Conservation (phyloP, 2,888 invertebrate species). For the Hipparchia semele region DNA sequence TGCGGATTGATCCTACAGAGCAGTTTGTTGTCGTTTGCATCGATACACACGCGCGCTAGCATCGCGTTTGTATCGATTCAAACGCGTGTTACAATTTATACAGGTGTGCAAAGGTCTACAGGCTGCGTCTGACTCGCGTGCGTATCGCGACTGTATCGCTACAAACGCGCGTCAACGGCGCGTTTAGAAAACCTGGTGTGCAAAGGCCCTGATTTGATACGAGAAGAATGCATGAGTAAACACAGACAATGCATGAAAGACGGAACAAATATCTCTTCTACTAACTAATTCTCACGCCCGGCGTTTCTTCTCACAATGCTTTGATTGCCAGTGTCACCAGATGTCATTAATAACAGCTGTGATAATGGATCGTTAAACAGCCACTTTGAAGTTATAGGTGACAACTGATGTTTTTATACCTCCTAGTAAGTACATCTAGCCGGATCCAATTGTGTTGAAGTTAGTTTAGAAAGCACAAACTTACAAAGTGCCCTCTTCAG, state of each 20-base stretch:
- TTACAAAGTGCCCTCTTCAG: neutral
- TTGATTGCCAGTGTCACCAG: slow-evolving; percentile 25
- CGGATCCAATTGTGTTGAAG: neutral
- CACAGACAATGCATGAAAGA: slow-evolving; percentile 30
- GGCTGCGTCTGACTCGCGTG: no score
- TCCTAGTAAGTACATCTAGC: neutral
- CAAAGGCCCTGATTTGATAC: slow-evolving; percentile 1
- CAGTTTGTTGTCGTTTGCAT: no score
- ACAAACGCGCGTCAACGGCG: no score
- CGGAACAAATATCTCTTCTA: slow-evolving; percentile 24
- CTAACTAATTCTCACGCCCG: slow-evolving; percentile 29
- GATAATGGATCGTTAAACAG: slow-evolving; percentile 17
- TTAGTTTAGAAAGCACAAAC: neutral
- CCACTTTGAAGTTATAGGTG: neutral
- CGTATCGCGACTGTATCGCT: no score
- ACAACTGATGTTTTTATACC: slow-evolving; percentile 6
- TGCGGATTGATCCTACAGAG: no score
- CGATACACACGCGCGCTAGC: no score
- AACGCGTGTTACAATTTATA: no score
- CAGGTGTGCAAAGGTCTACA: no score
- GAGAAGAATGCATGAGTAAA: slow-evolving; percentile 9
- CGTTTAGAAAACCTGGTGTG: no score
- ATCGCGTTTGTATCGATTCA: no score
- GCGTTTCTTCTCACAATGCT: slow-evolving; percentile 23
- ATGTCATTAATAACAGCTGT: slow-evolving; percentile 13